Conservation (phyloP, 23 tunicate genomes). For the Pegea sp. region DNA sequence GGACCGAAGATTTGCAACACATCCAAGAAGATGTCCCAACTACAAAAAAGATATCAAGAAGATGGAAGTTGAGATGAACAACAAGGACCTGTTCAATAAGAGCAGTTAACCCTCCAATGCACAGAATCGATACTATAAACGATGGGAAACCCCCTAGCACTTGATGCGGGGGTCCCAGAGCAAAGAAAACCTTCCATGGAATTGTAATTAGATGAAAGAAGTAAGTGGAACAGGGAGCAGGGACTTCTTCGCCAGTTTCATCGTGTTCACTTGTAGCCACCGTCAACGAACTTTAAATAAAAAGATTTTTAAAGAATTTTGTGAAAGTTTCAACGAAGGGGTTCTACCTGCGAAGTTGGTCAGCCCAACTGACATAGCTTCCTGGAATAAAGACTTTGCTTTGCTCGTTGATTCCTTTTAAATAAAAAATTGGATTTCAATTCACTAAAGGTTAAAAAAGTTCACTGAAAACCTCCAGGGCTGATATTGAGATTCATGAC, state of each 20-base stretch:
- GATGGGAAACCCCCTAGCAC: constrained; percentile 66
- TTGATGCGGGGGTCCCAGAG: constrained; percentile 62
- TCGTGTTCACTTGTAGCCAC: constrained; percentile 47
- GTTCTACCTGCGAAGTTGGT: constrained; percentile 16
- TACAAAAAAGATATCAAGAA: not conserved
- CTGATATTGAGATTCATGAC: constrained; percentile 36
- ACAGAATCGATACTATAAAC: constrained; percentile 33
- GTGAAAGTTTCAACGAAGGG: not conserved
- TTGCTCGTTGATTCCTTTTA: constrained; percentile 26
- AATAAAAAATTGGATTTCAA: no score
- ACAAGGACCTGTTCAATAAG: constrained; percentile 64
- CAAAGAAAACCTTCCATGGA: constrained; percentile 72
- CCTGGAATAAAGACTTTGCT: constrained; percentile 35
- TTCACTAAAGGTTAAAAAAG: no score
- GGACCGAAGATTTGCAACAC: constrained; percentile 18
- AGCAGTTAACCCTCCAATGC: constrained; percentile 62
- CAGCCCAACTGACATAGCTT: constrained; percentile 30
- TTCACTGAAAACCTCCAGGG: constrained; percentile 48
- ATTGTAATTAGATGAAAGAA: constrained; percentile 63
- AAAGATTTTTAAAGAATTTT: not conserved
- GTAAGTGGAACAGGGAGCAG: constrained; percentile 29
- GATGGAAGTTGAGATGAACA: no score
- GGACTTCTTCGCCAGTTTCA: constrained; percentile 34
- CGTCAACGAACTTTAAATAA: not conserved
- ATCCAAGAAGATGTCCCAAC: constrained; percentile 43